phyloP scores from a whole-genome alignment of 2,113 vertebrate species.

The Albula glossodonta region DNA sequence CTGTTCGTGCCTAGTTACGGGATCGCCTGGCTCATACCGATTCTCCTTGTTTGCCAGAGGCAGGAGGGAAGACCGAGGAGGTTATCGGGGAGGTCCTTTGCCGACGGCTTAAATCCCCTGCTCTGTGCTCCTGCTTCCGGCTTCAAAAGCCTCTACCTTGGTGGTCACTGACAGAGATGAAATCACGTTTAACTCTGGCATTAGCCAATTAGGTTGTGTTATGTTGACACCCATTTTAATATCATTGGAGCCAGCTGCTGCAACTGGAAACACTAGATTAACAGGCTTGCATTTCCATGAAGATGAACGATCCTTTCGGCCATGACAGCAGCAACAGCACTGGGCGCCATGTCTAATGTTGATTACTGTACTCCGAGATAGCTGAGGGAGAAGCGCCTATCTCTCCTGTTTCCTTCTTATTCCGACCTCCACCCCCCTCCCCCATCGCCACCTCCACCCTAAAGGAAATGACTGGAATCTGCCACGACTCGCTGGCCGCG shows the following conservation, averaged over 20 bases:
- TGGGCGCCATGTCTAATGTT: constrained; percentile 19
- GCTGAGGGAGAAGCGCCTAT: neutral
- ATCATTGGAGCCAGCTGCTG: constrained; percentile 25
- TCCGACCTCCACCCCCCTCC: neutral
- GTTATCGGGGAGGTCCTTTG: neutral
- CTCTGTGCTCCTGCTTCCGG: neutral
- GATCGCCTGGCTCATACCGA: neutral
- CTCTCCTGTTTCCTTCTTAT: neutral
- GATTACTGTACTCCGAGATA: constrained; percentile 1
- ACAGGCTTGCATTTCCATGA: neutral
- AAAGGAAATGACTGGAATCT: neutral
- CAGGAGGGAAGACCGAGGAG: neutral
- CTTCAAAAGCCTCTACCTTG: neutral
- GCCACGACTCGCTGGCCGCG: neutral
- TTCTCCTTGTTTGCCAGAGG: neutral
- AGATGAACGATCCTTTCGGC: constrained; percentile 28
- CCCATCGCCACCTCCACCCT: neutral
- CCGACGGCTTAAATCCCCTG: neutral
- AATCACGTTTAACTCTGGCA: constrained; percentile 35
- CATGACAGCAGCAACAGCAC: neutral
- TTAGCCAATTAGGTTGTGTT: constrained; percentile 39
- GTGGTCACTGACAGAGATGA: constrained; percentile 29
- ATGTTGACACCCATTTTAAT: constrained; percentile 47
- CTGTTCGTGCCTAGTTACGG: neutral
- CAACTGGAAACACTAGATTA: constrained; percentile 12